Base-by-base conservation (phyloP, 2,797 vertebrate genomes). In the Typhlichthys subterraneus region DNA sequence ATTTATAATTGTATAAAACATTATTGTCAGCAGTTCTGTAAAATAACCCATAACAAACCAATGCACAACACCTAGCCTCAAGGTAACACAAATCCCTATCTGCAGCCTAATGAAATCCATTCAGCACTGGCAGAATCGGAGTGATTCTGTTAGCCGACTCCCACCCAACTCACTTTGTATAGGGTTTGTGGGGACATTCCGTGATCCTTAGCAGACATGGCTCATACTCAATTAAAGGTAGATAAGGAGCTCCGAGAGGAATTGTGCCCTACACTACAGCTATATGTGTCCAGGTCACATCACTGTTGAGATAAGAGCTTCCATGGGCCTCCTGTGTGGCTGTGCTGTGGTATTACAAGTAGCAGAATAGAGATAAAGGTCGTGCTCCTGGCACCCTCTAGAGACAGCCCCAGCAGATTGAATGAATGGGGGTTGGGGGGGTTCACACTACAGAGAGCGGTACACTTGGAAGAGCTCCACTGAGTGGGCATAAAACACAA, bases 401-500 rank as follows among this genome's bases (percentile, higher is more conserved):
- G 54, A 53, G 55, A 52, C 64, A 75, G 73, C 65, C 71, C 71
- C 12, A 42, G 72, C 74, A 53, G 79, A 79, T 63, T 72, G 75
- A 79, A 19, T 12, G 23, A 23, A 11, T 15, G 17, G 51, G 17
- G 15, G 9, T 13, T 11, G 49, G 23, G 42, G 67, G 72, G 68
- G 65, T 58, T 59, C 67, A 73, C 82, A 65, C 72, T 85, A 76
- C 71, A 72, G 57, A 72, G 56, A 67, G 69, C 29, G 77, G 82
- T 87, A 82, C 79, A 83, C 75, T 83, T 80, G 75, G 79, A 85
- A 17, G 55, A 67, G 59, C 69, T 85, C 76, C 72, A 72, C 71
- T 82, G 66, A 63, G 73, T 57, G 72, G 57, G 76, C 83, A 84
- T 89, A 87, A 88, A 84, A 72, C 65, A 81, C 81, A 84, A 82